Evolutionary conservation across 2,113 vertebrate genomes (phyloP).

Genomic region (Corythoichthys haematopterus): DNA sequence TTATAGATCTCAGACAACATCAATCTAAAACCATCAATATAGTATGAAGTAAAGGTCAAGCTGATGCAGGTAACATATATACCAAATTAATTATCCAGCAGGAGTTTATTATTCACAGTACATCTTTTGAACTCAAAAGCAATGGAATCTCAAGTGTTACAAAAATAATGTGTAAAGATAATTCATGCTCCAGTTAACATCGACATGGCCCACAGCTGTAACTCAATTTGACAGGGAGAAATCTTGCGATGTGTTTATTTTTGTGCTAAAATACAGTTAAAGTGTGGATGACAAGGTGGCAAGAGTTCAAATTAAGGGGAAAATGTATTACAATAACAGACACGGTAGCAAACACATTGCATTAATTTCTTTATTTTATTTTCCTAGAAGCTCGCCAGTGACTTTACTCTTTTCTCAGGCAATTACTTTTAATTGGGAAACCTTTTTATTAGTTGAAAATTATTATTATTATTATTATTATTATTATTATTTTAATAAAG

Average conservation of each 20-base stretch:
- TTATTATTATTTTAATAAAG: constrained; percentile 52
- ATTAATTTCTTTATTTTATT: constrained; percentile 42
- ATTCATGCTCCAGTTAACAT: neutral
- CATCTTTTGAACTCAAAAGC: neutral
- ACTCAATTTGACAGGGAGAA: constrained; percentile 30
- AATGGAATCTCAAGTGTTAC: neutral
- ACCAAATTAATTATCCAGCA: neutral
- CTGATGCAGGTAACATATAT: neutral
- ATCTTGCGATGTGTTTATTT: constrained; percentile 37
- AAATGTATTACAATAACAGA: constrained; percentile 42
- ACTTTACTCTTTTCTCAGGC: constrained; percentile 37
- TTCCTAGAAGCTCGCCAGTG: constrained; percentile 27
- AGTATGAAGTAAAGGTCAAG: neutral
- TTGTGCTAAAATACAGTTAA: constrained; percentile 48
- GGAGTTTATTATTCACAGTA: neutral
- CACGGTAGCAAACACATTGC: constrained; percentile 31
- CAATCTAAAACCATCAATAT: neutral
- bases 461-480: constrained; percentile 59
- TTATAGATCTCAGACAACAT: neutral
- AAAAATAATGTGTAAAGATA: neutral
- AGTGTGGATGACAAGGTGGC: constrained; percentile 9
- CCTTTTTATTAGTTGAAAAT: constrained; percentile 52
- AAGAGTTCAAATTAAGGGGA: constrained; percentile 29
- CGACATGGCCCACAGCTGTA: neutral
- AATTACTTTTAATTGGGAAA: constrained; percentile 71